Percentiles rank a stretch among this genome's conserved stretches.
These are phyloP conservation scores for Mionectes macconnelli DNA, from an alignment of 2,113 vertebrate genomes.

Conservation along the genomic window DNA sequence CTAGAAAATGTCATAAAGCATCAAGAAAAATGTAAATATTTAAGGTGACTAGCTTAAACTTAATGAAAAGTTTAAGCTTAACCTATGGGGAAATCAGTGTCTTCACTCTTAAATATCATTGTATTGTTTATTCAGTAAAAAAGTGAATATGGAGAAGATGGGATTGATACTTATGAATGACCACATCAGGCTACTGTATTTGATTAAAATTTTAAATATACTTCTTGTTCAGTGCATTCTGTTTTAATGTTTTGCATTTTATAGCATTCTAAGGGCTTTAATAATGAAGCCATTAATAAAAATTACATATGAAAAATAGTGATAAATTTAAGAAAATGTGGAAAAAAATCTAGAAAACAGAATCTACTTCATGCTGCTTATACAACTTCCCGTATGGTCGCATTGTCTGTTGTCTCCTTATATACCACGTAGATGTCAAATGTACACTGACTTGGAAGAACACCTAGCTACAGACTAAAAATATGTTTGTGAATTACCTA, in stretches of 20 bases:
- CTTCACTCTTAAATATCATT: constrained; percentile 34
- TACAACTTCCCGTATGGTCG: background rate
- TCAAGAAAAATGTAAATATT: constrained; percentile 55
- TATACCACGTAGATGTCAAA: background rate
- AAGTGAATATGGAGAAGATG: background rate
- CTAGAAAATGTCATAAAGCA: constrained; percentile 27
- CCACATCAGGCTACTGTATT: background rate
- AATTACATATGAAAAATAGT: background rate
- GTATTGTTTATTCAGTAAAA: constrained; percentile 27
- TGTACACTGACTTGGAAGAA: background rate
- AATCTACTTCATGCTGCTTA: background rate
- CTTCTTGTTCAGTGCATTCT: background rate
- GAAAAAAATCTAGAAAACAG: background rate
- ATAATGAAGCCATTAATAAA: background rate
- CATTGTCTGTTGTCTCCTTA: background rate
- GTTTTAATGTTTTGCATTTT: background rate
- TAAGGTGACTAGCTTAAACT: constrained; percentile 33
- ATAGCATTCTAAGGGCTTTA: background rate
- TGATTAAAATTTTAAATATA: background rate
- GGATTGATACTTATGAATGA: background rate
- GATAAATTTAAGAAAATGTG: background rate
- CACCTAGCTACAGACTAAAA: background rate
- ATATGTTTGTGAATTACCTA: background rate
- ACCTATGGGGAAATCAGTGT: constrained; percentile 28
- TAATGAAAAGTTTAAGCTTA: constrained; percentile 45